These are phyloP conservation scores for Biston stratarius DNA, from an alignment of 2,888 invertebrate genomes.

Conservation along the genomic window DNA sequence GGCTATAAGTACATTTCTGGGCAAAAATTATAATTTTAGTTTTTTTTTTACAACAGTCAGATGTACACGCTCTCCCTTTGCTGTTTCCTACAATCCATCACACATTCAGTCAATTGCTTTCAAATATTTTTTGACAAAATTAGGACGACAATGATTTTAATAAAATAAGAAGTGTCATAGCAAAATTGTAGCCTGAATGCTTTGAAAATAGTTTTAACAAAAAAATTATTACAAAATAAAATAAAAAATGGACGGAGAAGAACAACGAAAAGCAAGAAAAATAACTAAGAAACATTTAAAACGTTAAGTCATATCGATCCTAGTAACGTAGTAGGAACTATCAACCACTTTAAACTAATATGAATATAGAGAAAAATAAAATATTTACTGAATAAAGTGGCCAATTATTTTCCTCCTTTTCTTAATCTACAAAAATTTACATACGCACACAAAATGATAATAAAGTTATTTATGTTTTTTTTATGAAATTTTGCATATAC, in stretches of 20 bases:
- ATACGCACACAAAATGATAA: slow-evolving; percentile 40
- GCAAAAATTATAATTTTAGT: slow-evolving; percentile 44
- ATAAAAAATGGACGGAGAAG: slow-evolving; percentile 35
- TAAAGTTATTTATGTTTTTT: neutral
- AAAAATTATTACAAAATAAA: slow-evolving; percentile 6
- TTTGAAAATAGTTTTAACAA: neutral
- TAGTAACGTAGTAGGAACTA: slow-evolving; percentile 75
- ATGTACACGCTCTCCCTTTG: neutral
- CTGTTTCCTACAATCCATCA: no score
- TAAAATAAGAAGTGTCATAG: neutral
- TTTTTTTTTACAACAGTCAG: slow-evolving; percentile 7
- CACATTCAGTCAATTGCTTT: slow-evolving; percentile 19
- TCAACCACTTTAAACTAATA: slow-evolving; percentile 71
- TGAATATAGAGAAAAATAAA: slow-evolving; percentile 49
- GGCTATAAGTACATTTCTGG: slow-evolving; percentile 65
- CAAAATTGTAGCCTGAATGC: neutral
- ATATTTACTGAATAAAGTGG: slow-evolving; percentile 60
- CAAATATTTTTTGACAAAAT: neutral
- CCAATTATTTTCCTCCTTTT: slow-evolving; percentile 59
- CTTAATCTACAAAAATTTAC: slow-evolving; percentile 47
- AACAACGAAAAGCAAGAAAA: slow-evolving; percentile 19
- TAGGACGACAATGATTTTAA: slow-evolving; percentile 30
- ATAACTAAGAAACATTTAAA: slow-evolving; percentile 29
- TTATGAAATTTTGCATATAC: no score
- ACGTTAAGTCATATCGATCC: slow-evolving; percentile 41